Conservation (phyloP, 2,888 invertebrate genomes). For the Nomada flava region DNA sequence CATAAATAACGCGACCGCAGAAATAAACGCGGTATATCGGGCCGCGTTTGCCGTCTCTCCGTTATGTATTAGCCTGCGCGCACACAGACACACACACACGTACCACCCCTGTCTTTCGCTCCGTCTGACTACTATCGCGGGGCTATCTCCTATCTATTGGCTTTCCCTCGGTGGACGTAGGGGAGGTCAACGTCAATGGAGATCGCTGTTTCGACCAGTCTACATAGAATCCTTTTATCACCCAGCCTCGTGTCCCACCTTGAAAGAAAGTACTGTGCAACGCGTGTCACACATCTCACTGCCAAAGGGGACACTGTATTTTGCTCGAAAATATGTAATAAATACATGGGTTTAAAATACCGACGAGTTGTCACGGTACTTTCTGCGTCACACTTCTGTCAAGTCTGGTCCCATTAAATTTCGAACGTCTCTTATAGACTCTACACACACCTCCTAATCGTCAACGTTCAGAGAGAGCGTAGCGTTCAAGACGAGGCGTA, state of each 20-base stretch:
- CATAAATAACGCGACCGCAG: conserved; percentile 78
- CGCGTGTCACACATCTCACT: conserved; percentile 46
- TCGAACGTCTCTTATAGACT: too few relatives aligned
- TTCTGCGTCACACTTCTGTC: too few relatives aligned
- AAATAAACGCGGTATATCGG: conserved; percentile 77
- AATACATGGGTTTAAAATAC: too few relatives aligned
- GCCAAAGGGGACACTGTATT: too few relatives aligned
- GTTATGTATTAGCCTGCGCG: conserved; percentile 72
- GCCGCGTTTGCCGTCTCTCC: conserved; percentile 23
- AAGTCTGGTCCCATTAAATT: too few relatives aligned
- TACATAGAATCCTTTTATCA: conserved; percentile 67
- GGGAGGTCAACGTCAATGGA: conserved; percentile 66
- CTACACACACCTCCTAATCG: too few relatives aligned
- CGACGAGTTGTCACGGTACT: too few relatives aligned
- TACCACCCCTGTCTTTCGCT: not conserved
- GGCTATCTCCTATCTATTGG: not conserved
- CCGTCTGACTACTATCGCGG: not conserved
- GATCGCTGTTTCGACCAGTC: conserved; percentile 62
- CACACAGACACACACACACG: not conserved
- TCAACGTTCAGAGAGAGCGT: not conserved
- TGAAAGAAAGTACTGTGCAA: conserved; percentile 62
- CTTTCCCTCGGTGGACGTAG: conserved; percentile 12
- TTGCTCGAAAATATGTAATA: too few relatives aligned
- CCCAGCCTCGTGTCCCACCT: conserved; percentile 14
- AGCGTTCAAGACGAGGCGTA: conserved; percentile 13